Conservation (phyloP, 64 coral and sea anemone genomes). For the Orbicella faveolata region DNA sequence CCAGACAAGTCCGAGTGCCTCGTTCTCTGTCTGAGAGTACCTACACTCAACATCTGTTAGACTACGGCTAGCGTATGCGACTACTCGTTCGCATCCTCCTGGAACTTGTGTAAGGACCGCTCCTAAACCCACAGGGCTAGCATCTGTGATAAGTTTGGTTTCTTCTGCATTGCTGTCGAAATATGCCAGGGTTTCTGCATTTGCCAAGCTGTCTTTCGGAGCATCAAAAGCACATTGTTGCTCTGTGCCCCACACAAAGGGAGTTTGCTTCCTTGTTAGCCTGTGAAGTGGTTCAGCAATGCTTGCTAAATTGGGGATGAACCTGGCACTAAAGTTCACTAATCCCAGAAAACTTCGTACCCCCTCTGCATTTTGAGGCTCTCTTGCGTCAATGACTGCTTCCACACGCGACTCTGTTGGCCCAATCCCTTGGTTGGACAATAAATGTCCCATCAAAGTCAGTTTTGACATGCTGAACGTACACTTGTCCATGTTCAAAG, state of each 20-base stretch:
- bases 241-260: constrained; percentile 31
- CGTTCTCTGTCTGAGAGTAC: constrained; percentile 59
- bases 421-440: constrained; percentile 31
- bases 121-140: constrained; percentile 39
- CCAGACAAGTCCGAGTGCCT: constrained; percentile 3
- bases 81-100: background rate
- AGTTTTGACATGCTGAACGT: too few species aligned
- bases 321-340: constrained; percentile 37
- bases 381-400: background rate
- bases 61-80: constrained; percentile 34
- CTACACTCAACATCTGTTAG: constrained; percentile 36
- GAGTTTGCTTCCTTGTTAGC: constrained; percentile 12
- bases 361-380: constrained; percentile 28
- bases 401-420: constrained; percentile 36
- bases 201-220: constrained; percentile 1
- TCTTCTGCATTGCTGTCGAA: constrained; percentile 54
- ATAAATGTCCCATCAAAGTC: constrained; percentile 21
- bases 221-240: constrained; percentile 43
- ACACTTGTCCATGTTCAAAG: too few species aligned
- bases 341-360: constrained; percentile 44
- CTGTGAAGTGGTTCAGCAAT: constrained; percentile 3
- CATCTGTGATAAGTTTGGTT: constrained; percentile 44
- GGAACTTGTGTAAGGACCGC: constrained; percentile 46
- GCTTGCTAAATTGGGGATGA: constrained; percentile 9
- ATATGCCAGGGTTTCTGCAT: constrained; percentile 44